A percentile compares a stretch with the other conserved stretches of the same genome.
Evolutionary conservation across 2,113 vertebrate genomes (phyloP).

Genomic region (Bubo blakistoni): DNA sequence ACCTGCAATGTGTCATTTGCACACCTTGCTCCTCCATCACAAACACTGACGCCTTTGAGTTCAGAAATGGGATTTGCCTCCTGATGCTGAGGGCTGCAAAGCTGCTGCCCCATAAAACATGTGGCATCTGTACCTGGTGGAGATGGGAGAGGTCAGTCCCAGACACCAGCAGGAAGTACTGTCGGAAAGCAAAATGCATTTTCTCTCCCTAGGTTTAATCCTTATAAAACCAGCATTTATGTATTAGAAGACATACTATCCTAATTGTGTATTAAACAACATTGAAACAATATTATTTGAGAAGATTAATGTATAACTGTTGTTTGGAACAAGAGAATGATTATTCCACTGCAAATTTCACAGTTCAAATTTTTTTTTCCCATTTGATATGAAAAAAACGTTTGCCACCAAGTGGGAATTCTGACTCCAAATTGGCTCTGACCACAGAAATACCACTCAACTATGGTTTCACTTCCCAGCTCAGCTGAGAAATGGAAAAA

Average conservation of each 20-base stretch:
- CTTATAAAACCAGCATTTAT: background rate
- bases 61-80: background rate
- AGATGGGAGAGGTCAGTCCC: background rate
- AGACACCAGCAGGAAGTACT: background rate
- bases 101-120: background rate
- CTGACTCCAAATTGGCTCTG: background rate
- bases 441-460: too few relatives aligned
- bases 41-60: background rate
- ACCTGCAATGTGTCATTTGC: background rate
- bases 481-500: background rate
- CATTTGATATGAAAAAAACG: background rate
- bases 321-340: background rate
- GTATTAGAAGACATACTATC: background rate
- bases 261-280: background rate
- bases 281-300: background rate
- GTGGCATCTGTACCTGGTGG: background rate
- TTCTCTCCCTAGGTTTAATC: background rate
- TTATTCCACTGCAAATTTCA: background rate
- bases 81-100: background rate
- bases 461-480: background rate
- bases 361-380: rapidly evolving
- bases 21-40: background rate
- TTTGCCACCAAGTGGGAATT: background rate
- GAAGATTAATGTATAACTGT: background rate
- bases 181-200: background rate